Conservation (phyloP, 2,888 invertebrate genomes). For the Agrotis ipsilon region DNA sequence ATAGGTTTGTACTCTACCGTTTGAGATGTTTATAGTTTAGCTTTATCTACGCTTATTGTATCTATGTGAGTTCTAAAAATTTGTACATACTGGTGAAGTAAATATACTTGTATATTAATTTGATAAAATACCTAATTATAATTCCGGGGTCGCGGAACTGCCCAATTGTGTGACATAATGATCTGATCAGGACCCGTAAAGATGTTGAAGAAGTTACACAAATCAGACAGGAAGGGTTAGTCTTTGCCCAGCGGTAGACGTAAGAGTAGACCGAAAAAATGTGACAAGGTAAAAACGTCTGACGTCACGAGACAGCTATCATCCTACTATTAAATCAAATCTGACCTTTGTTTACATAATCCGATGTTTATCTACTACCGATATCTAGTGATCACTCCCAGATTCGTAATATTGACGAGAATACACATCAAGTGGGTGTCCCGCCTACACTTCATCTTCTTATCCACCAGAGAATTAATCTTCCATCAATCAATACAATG, state of each 20-base stretch:
- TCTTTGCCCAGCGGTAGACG: neutral
- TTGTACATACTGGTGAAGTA: neutral
- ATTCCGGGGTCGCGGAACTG: too few relatives aligned
- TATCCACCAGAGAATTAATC: constrained; percentile 23
- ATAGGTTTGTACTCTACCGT: neutral
- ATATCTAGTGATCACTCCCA: constrained; percentile 16
- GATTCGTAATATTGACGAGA: constrained; percentile 23
- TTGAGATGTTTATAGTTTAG: constrained; percentile 13
- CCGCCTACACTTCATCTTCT: constrained; percentile 8
- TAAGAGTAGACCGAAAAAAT: neutral
- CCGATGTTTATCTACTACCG: constrained; percentile 5
- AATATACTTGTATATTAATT: too few relatives aligned
- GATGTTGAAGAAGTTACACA: too few relatives aligned
- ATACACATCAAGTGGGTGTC: constrained; percentile 6
- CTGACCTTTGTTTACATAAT: neutral
- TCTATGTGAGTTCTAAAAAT: neutral
- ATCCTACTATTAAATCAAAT: constrained; percentile 8
- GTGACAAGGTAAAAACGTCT: neutral
- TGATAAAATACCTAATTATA: too few relatives aligned
- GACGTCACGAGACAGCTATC: neutral
- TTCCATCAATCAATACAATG: constrained; percentile 42
- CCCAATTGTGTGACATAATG: too few relatives aligned
- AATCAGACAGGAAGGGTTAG: too few relatives aligned
- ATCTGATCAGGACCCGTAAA: too few relatives aligned
- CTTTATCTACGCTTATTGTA: neutral